These are phyloP conservation scores for Sialis fuliginosa DNA, from an alignment of 2,888 invertebrate species.

Conservation along the genomic window DNA sequence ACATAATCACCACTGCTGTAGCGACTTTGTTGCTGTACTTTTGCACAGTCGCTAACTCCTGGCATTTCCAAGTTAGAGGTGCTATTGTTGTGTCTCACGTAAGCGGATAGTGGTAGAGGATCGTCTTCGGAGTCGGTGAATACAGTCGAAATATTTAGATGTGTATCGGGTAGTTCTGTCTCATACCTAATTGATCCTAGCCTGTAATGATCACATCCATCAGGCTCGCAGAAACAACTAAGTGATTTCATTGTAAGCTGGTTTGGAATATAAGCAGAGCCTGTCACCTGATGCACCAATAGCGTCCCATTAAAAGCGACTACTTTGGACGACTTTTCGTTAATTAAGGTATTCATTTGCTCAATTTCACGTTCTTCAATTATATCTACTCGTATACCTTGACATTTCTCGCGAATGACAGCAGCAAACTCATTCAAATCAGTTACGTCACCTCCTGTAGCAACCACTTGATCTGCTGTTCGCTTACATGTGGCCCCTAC, in stretches of 20 bases:
- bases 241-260: constrained; percentile 12
- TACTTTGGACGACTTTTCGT: constrained; percentile 9
- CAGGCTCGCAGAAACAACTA: constrained; percentile 12
- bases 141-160: too few species aligned
- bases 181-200: not conserved
- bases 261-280: constrained; percentile 10
- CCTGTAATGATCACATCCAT: constrained; percentile 9
- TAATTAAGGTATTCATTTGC: constrained; percentile 10
- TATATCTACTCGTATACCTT: constrained; percentile 9
- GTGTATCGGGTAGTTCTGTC: too few species aligned
- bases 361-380: constrained; percentile 12
- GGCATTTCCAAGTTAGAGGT: too few species aligned
- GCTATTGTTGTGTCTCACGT: too few species aligned
- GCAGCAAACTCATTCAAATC: constrained; percentile 12
- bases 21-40: too few species aligned
- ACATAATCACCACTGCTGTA: too few species aligned
- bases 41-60: too few species aligned
- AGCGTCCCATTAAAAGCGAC: constrained; percentile 12
- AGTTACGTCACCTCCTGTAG: constrained; percentile 15
- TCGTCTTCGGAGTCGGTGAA: too few species aligned
- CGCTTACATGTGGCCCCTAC: constrained; percentile 18
- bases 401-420: constrained; percentile 11
- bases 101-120: too few species aligned
- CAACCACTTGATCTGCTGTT: constrained; percentile 17
- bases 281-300: constrained; percentile 10